A percentile compares a stretch with the other conserved stretches of the same genome.
phyloP scores from a whole-genome alignment of 2,797 vertebrate genomes.

The Mallotus villosus region DNA sequence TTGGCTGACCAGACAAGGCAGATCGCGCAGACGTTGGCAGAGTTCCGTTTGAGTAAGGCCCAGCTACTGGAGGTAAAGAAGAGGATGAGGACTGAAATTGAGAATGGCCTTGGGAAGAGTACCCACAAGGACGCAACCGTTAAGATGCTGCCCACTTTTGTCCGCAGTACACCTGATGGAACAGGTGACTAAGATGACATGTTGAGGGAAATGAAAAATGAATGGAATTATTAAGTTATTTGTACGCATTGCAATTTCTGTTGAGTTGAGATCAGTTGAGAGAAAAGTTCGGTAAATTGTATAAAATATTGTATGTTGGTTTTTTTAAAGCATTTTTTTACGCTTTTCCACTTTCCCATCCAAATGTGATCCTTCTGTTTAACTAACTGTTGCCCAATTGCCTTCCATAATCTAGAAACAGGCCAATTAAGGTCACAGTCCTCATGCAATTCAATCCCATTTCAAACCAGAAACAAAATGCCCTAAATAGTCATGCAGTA shows the following conservation, averaged over 20 bases:
- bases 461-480: not conserved
- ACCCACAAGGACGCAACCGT: conserved; percentile 83
- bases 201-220: not conserved
- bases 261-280: not conserved
- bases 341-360: not conserved
- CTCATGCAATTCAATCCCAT: not conserved
- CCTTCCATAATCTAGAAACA: not conserved
- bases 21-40: conserved; percentile 87
- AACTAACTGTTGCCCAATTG: not conserved
- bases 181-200: conserved; percentile 76
- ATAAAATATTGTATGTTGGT: not conserved
- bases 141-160: conserved; percentile 96
- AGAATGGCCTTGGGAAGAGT: conserved; percentile 83
- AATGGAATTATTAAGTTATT: not conserved
- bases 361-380: not conserved
- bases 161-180: conserved; percentile 90
- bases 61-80: conserved; percentile 93
- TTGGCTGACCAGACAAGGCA: conserved; percentile 89
- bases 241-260: not conserved
- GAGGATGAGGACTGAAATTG: conserved; percentile 89
- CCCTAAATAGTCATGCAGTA: too few relatives aligned
- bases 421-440: not conserved
- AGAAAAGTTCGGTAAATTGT: too few relatives aligned
- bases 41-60: conserved; percentile 86
- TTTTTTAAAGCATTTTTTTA: not conserved